Base-by-base conservation (phyloP, 1,140 invertebrate species). In the Drosophila triauraria region DNA sequence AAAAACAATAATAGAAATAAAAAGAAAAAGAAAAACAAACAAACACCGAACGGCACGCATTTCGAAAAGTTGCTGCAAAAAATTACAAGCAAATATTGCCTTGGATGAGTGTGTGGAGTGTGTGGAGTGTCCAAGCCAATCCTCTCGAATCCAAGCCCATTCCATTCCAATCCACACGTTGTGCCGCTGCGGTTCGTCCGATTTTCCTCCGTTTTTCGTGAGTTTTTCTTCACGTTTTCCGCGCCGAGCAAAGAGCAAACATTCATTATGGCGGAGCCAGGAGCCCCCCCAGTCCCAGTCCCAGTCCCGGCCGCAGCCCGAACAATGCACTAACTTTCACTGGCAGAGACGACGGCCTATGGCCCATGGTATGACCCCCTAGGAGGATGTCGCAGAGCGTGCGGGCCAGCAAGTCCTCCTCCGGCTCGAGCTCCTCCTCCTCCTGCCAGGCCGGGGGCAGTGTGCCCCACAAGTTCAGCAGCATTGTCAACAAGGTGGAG, bases 401-500 rank as follows among this genome's bases (percentile, higher is more conserved):
- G 48, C 69, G 80, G 35, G 78, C 78, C 62, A 90, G 54, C 67
- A 90, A 82, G 25, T 83, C 80, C 69, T 81, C 62, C 42, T 35
- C 32, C 32, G 10, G 9, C 32, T 30, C 30, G 20, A 20, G 20
- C 7, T 8, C 30, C 30, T 8, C 15, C 15, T 12, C 64, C 70
- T 44, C 64, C 65, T 30, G 51, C 51, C 77, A 82, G 23, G 47
- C 50, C 0, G 71, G 75, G 32, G 71, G 75, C 32, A 87, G 76
- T 38, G 60, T 75, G 35, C 75, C 83, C 4, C 84, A 91, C 47
- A 92, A 92, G 58, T 92, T 92, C 58, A 92, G 87, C 78, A 85
- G 83, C 62, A 91, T 92, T 71, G 87, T 92, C 54, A 83, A 91
- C 75, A 93, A 92, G 23, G 91, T 92, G 58, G 88, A 93, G 81